A percentile compares a stretch with the other conserved stretches of the same genome.
Conservation (phyloP, 2,888 invertebrate species). For the Tenthredo amoena region DNA sequence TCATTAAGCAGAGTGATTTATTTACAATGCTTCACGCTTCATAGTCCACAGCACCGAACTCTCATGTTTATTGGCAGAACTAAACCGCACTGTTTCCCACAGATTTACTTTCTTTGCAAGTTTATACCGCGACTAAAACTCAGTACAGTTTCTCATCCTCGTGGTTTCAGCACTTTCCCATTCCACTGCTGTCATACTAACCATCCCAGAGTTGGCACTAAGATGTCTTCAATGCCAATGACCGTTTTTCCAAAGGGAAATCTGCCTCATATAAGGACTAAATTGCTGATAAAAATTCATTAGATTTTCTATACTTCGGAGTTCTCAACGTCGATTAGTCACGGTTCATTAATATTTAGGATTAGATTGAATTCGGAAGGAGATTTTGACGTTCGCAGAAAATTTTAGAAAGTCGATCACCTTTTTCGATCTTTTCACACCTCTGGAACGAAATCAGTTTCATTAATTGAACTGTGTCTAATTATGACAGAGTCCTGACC, state of each 20-base stretch:
- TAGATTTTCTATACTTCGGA: background rate
- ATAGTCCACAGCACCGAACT: background rate
- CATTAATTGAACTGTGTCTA: background rate
- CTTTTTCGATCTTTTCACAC: background rate
- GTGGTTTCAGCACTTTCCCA: constrained; percentile 42
- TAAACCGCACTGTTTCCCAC: background rate
- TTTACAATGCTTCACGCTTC: constrained; percentile 26
- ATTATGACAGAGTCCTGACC: constrained; percentile 1
- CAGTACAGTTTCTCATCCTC: constrained; percentile 25
- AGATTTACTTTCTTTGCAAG: constrained; percentile 12
- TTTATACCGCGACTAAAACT: background rate
- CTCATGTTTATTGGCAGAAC: background rate
- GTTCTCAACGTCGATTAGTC: background rate
- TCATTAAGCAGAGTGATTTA: background rate
- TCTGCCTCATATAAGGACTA: background rate
- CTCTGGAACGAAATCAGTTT: background rate
- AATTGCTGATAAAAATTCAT: background rate
- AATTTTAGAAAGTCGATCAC: constrained; percentile 12
- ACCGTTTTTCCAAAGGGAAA: background rate
- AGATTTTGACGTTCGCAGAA: background rate
- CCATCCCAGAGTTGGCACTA: background rate
- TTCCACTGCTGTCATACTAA: background rate
- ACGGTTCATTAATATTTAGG: background rate
- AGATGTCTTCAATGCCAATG: background rate
- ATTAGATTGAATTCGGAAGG: background rate